Evolutionary conservation across 2,113 vertebrate species (phyloP).

Genomic region (Hypomesus transpacificus): DNA sequence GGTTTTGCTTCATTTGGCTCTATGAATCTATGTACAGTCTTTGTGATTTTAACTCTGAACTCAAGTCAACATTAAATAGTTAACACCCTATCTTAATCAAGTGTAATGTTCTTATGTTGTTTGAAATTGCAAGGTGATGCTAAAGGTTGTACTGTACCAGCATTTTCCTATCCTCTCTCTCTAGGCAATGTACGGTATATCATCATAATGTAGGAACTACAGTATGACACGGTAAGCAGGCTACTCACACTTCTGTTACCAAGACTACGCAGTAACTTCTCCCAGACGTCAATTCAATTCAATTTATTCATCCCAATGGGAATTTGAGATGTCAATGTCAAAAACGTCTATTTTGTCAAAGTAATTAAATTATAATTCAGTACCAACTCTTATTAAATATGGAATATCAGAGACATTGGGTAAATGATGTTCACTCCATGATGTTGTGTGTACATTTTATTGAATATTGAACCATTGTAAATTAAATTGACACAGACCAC

Average conservation of each 20-base stretch:
- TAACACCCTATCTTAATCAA: constrained; percentile 44
- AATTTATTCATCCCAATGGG: too few relatives aligned
- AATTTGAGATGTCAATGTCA: not conserved
- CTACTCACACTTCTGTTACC: too few relatives aligned
- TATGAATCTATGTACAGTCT: constrained; percentile 48
- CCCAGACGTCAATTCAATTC: too few relatives aligned
- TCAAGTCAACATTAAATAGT: constrained; percentile 67
- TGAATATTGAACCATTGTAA: constrained; percentile 43
- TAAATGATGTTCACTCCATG: not conserved
- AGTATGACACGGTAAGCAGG: too few relatives aligned
- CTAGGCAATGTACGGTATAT: too few relatives aligned
- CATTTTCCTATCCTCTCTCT: too few relatives aligned
- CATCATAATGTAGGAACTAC: too few relatives aligned
- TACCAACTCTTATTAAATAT: not conserved
- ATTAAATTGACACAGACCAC: constrained; percentile 21
- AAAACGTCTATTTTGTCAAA: not conserved
- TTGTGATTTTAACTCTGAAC: constrained; percentile 67
- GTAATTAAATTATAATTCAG: not conserved
- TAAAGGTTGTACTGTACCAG: too few relatives aligned
- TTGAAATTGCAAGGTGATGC: too few relatives aligned
- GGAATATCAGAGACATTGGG: not conserved
- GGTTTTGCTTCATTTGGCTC: constrained; percentile 66
- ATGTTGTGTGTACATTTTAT: constrained; percentile 47
- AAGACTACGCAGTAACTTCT: too few relatives aligned
- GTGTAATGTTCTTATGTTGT: constrained; percentile 18